phyloP scores from a whole-genome alignment of 1,140 invertebrate genomes.

The Capitella teleta region DNA sequence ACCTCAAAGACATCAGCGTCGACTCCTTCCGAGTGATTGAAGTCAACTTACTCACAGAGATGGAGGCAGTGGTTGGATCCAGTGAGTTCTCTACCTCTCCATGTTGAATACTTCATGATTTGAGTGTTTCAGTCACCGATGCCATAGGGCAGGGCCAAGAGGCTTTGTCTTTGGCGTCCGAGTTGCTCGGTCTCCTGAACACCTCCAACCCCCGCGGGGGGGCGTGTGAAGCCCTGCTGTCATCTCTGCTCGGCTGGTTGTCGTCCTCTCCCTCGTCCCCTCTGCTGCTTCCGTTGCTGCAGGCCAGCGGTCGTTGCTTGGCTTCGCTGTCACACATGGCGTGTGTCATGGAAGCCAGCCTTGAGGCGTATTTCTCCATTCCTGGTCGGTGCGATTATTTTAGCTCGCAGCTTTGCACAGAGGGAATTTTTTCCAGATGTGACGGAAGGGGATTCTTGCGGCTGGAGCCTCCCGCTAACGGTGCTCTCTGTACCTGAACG shows the following conservation, averaged over 20 bases:
- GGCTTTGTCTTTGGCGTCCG: conserved; percentile 45
- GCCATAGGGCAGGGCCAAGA: conserved; percentile 45
- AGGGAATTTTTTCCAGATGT: conserved; percentile 6
- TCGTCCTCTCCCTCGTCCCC: conserved; percentile 28
- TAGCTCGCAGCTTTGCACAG: conserved; percentile 3
- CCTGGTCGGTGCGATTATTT: conserved; percentile 17
- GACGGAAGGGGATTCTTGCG: conserved; percentile 4
- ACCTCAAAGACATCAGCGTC: conserved; percentile 43
- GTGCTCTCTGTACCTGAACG: conserved; percentile 33
- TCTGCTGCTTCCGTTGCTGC: conserved; percentile 29
- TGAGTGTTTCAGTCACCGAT: conserved; percentile 34
- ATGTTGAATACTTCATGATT: too few relatives aligned
- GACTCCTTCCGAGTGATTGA: conserved; percentile 47
- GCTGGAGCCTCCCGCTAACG: conserved; percentile 28
- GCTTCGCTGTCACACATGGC: conserved; percentile 32
- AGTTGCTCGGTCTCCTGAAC: conserved; percentile 40
- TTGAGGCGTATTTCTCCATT: conserved; percentile 29
- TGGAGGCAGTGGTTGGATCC: conserved; percentile 45
- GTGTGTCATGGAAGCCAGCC: conserved; percentile 28
- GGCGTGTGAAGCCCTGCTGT: conserved; percentile 40
- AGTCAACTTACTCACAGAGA: conserved; percentile 49
- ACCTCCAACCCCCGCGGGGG: conserved; percentile 41
- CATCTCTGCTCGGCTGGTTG: conserved; percentile 43
- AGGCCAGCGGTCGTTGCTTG: conserved; percentile 24
- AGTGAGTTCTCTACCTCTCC: not conserved